phyloP scores from a whole-genome alignment of 2,888 invertebrate genomes.

The Criorhina ranunculi region DNA sequence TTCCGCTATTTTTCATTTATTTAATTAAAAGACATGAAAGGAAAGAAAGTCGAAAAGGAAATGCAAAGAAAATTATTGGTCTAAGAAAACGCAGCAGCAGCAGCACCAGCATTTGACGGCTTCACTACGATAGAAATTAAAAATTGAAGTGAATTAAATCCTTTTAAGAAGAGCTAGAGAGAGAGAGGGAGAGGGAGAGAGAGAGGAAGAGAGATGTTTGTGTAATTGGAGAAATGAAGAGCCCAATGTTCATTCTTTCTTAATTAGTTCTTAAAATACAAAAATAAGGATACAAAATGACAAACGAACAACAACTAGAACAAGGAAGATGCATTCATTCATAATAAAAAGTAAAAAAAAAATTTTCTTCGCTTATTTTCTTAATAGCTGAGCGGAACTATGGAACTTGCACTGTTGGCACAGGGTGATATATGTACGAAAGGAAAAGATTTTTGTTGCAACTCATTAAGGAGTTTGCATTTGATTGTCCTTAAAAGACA shows the following conservation, averaged over 20 bases:
- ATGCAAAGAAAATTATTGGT: neutral
- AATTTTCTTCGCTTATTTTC: no score
- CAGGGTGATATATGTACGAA: no score
- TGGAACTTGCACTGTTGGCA: no score
- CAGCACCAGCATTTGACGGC: no score
- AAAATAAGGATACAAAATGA: neutral
- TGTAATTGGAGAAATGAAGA: no score
- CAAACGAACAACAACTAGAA: constrained; percentile 2
- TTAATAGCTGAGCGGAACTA: no score
- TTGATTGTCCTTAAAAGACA: constrained; percentile 9
- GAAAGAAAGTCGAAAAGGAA: neutral
- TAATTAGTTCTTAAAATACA: constrained; percentile 28
- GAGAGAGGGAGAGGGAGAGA: no score
- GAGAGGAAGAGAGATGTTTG: no score
- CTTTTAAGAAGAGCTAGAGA: neutral
- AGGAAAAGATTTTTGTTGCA: neutral
- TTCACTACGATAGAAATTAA: no score
- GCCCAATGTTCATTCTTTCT: neutral
- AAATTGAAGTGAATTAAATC: constrained; percentile 11
- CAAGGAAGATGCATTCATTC: neutral
- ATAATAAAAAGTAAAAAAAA: no score
- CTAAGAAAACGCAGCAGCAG: neutral
- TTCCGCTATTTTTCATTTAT: constrained; percentile 45
- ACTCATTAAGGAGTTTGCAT: constrained; percentile 1
- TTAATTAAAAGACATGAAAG: constrained; percentile 34